These are phyloP conservation scores for Trichoplax adhaerens DNA, from an alignment of 37 sponge, comb jelly and placozoan species.

Conservation along the genomic window DNA sequence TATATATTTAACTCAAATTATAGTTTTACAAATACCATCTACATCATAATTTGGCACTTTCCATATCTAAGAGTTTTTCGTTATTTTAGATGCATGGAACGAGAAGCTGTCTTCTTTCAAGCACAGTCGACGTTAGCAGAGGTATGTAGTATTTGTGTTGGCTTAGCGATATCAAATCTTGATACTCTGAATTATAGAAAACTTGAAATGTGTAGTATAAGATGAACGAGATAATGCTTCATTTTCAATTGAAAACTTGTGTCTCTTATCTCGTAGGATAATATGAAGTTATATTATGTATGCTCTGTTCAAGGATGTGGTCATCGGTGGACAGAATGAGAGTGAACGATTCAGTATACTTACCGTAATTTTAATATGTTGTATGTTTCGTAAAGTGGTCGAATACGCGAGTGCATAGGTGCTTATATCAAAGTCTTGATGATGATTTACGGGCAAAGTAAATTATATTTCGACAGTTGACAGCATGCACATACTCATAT, in stretches of 20 bases:
- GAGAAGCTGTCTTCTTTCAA: conserved; percentile 93
- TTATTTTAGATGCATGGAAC: conserved; percentile 35
- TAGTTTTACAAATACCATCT: no score
- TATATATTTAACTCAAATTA: no score
- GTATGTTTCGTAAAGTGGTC: background rate
- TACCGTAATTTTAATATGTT: background rate
- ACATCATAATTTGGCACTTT: no score
- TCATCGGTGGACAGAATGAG: conserved; percentile 88
- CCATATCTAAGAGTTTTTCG: no score
- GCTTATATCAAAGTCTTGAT: no score
- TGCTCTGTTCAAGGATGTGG: conserved; percentile 86
- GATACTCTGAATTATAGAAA: background rate
- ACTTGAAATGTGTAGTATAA: no score
- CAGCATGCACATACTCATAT: no score
- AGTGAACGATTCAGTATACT: background rate
- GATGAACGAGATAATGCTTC: background rate
- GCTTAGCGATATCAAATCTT: background rate
- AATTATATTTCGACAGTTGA: no score
- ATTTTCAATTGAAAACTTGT: background rate
- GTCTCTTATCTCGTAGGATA: conserved; percentile 29
- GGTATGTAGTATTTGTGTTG: conserved; percentile 11
- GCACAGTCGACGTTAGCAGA: conserved; percentile 76
- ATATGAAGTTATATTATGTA: conserved; percentile 95
- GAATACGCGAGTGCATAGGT: background rate
- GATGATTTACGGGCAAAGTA: no score